Evolutionary conservation across 1,140 invertebrate genomes (phyloP), one percentile per base, ranked within the genome.

Genomic region (Leptinotarsa lineolata): DNA sequence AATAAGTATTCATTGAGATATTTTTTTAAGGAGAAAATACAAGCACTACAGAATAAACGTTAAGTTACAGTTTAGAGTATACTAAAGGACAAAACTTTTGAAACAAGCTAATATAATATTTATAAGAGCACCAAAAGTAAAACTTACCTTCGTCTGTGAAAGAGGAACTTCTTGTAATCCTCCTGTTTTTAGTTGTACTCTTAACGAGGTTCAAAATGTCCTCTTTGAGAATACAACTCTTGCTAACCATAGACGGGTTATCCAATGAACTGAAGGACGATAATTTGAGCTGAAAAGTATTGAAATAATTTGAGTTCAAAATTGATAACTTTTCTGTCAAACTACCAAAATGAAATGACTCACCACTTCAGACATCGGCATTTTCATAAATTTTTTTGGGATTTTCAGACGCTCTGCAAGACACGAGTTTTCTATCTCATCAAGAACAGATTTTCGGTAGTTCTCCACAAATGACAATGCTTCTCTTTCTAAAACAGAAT

Each of bases 181-280:
- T 65, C 16, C 22, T 24, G 16, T 65, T 39, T 65, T 65, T 65
- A n/a, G 15, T 65, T 24, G 39, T 39, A 24, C 22, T 30, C 16
- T 65, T 65, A 24, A 39, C 39, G 24, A 65, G 20, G 39, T 65
- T 65, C 63, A 65, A 65, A 21, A 65, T n/a, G 24, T 65, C 3
- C 2, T 65, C 21, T 24, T 65, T 65, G 1, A 22, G 16, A 0
- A 65, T 24, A 65, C 63, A 65, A 65, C 39, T 21, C 15, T 54
- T 54, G 13, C 48, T 54, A 4, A 54, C n/a, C 48, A 54, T 54
- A 16, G 48, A 54, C n/a, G 24, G 16, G n/a, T 18, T 30, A 30
- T 39, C 63, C 15, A n/a, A n/a, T 65, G 63, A 30, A 21, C 39
- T 39, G 21, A 65, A 21, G 39, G 63, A 65, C 16, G 16, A 18